These are phyloP conservation scores for Phyllostomus discolor DNA, from an alignment of 2,113 vertebrate genomes.

Conservation along the genomic window DNA sequence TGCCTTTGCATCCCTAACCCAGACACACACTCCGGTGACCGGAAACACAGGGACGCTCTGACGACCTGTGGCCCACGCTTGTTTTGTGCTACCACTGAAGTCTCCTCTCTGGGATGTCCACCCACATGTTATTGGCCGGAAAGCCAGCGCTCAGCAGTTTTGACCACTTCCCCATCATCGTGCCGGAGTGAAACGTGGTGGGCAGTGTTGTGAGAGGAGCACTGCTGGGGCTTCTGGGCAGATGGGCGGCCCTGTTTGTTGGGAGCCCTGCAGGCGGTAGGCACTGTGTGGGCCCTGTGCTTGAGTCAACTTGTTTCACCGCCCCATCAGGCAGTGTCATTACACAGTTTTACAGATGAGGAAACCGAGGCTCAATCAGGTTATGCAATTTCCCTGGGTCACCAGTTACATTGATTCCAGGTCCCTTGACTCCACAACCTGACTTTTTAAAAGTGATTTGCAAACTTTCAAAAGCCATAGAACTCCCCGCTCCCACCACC, in stretches of 20 bases:
- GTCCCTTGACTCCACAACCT: background rate
- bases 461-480: background rate
- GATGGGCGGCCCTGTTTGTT: accelerated
- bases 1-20: background rate
- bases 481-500: background rate
- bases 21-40: background rate
- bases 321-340: background rate
- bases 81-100: background rate
- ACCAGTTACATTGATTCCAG: background rate
- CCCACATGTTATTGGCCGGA: background rate
- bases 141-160: background rate
- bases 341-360: background rate
- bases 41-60: background rate
- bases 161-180: background rate
- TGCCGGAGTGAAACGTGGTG: background rate
- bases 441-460: background rate
- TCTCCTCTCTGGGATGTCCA: background rate
- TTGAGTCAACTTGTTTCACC: background rate
- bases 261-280: no score
- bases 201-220: background rate
- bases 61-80: accelerated
- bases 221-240: background rate
- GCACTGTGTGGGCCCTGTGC: background rate
- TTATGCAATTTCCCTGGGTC: background rate
- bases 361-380: background rate